phyloP scores from a whole-genome alignment of 1,140 invertebrate species.

The Temnothorax nylanderi region DNA sequence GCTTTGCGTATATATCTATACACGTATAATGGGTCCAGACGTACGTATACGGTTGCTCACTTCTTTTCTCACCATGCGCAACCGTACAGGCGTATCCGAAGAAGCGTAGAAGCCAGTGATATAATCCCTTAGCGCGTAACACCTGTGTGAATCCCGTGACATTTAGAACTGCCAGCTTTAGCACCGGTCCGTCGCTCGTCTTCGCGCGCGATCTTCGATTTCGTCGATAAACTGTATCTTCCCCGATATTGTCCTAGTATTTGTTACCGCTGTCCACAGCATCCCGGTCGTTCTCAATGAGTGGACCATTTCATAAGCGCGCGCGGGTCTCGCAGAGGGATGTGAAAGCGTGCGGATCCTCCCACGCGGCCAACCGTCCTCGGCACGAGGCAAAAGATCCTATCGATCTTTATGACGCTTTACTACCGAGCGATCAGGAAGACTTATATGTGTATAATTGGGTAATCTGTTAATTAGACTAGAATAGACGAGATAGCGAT shows the following conservation, averaged over 20 bases:
- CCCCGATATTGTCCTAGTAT: background rate
- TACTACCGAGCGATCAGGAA: background rate
- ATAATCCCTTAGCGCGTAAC: conserved; percentile 78
- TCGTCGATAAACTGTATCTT: conserved; percentile 58
- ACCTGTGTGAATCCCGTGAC: conserved; percentile 81
- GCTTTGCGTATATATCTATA: background rate
- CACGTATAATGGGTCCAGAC: background rate
- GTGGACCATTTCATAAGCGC: conserved; percentile 14
- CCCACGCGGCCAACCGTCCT: conserved; percentile 4
- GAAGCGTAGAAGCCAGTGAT: conserved; percentile 69
- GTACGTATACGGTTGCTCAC: background rate
- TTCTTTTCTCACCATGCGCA: conserved; percentile 8
- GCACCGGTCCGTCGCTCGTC: conserved; percentile 59
- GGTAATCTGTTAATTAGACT: conserved; percentile 18
- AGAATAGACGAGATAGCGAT: background rate
- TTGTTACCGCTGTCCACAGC: no score
- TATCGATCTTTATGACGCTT: conserved; percentile 35
- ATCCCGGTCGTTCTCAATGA: background rate
- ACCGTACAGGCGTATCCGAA: conserved; percentile 15
- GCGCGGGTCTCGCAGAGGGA: background rate
- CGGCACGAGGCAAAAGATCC: background rate
- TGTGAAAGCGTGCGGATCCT: conserved; percentile 31
- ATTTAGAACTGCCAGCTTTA: conserved; percentile 71
- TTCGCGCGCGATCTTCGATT: conserved; percentile 54
- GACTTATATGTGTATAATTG: background rate